Evolutionary conservation across 2,113 vertebrate species (phyloP).

Genomic region (Nothoprocta perdicaria): DNA sequence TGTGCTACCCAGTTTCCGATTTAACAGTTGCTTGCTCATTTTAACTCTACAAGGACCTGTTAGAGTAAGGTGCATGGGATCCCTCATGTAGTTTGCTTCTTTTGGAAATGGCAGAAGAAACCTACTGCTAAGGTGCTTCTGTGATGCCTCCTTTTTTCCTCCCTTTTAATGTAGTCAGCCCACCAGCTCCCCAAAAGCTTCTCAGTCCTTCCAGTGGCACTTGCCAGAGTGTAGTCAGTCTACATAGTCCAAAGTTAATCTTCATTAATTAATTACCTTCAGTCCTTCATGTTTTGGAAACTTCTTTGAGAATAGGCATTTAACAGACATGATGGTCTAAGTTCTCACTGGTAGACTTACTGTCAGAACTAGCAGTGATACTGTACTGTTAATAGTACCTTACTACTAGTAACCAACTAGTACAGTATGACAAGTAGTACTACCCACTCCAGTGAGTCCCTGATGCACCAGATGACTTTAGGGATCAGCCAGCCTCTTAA

Average conservation of each 20-base stretch:
- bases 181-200: neutral
- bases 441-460: neutral
- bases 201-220: neutral
- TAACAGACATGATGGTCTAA: neutral
- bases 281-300: neutral
- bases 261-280: neutral
- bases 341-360: neutral
- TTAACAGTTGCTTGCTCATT: neutral
- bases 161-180: neutral
- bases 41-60: neutral
- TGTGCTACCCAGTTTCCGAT: neutral
- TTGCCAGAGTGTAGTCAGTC: neutral
- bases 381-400: neutral
- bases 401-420: neutral
- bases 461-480: neutral
- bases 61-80: neutral
- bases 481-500: neutral
- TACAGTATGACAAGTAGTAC: neutral
- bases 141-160: neutral
- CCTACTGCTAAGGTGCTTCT: neutral
- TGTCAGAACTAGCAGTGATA: rapidly evolving
- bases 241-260: neutral
- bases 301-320: neutral
- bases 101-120: neutral
- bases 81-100: neutral